These are phyloP conservation scores for Scaptomyza hsui DNA, from an alignment of 1,140 invertebrate species.

Conservation along the genomic window DNA sequence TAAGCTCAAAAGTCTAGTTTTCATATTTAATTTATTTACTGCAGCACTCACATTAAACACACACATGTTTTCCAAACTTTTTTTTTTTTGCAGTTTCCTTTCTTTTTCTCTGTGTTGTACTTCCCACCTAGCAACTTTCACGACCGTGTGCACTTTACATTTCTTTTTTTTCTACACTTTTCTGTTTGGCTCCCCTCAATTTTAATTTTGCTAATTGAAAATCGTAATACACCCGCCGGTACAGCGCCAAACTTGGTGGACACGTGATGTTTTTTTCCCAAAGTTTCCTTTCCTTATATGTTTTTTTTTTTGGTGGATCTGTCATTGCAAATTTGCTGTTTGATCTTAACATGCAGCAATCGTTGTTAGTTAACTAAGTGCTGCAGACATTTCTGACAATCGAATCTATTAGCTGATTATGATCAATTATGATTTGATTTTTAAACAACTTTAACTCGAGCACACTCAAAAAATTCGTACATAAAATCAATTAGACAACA, in stretches of 20 bases:
- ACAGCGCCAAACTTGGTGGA: conserved; percentile 42
- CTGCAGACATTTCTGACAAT: conserved; percentile 7
- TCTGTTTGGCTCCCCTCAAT: conserved; percentile 28
- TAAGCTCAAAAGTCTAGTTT: neutral
- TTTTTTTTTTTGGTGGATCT: conserved; percentile 14
- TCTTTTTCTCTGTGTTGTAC: neutral
- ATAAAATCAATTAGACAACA: conserved; percentile 42
- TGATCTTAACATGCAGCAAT: conserved; percentile 16
- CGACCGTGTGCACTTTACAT: conserved; percentile 5
- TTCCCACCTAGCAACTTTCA: neutral
- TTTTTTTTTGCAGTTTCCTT: no score
- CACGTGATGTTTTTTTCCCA: conserved; percentile 42
- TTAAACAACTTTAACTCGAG: neutral
- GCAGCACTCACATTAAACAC: neutral
- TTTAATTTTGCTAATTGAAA: conserved; percentile 83
- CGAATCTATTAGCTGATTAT: conserved; percentile 14
- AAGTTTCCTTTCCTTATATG: conserved; percentile 12
- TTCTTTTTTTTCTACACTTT: neutral
- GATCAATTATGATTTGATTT: neutral
- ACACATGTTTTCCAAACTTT: neutral
- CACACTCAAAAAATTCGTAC: conserved; percentile 16
- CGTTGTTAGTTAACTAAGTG: conserved; percentile 26
- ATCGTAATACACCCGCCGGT: conserved; percentile 74
- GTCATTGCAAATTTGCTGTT: conserved; percentile 19
- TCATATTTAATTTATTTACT: neutral